Evolutionary conservation across 2,888 invertebrate genomes (phyloP).

Genomic region (Eubasilissa splendida): DNA sequence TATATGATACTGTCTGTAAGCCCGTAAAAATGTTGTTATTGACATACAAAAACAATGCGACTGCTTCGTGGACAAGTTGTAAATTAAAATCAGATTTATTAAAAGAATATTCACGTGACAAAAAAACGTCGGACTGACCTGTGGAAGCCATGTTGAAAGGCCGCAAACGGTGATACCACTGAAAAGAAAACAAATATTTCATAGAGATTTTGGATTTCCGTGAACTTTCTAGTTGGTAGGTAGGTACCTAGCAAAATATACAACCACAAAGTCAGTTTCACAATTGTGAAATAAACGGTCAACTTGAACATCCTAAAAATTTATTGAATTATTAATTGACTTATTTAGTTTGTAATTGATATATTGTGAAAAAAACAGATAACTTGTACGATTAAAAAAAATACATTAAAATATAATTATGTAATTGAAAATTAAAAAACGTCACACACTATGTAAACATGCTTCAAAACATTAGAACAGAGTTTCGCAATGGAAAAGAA

Average conservation of each 20-base stretch:
- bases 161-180: slow-evolving; percentile 70
- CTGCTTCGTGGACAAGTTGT: slow-evolving; percentile 1
- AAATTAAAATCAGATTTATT: slow-evolving; percentile 55
- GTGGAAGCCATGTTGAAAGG: slow-evolving; percentile 81
- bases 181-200: slow-evolving; percentile 30
- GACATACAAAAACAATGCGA: slow-evolving; percentile 7
- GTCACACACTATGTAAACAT: too few relatives aligned
- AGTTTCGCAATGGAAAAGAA: too few relatives aligned
- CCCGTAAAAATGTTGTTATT: neutral
- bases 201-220: slow-evolving; percentile 1
- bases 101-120: slow-evolving; percentile 69
- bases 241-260: neutral
- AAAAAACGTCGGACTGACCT: slow-evolving; percentile 75
- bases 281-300: too few relatives aligned
- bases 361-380: too few relatives aligned
- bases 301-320: too few relatives aligned
- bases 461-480: too few relatives aligned
- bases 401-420: too few relatives aligned
- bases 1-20: slow-evolving; percentile 14
- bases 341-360: too few relatives aligned
- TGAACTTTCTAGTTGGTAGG: neutral
- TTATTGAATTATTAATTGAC: too few relatives aligned
- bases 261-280: too few relatives aligned
- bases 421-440: too few relatives aligned
- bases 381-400: too few relatives aligned